Conservation (phyloP, 2,888 invertebrate species). For the Odontocerum albicorne region DNA sequence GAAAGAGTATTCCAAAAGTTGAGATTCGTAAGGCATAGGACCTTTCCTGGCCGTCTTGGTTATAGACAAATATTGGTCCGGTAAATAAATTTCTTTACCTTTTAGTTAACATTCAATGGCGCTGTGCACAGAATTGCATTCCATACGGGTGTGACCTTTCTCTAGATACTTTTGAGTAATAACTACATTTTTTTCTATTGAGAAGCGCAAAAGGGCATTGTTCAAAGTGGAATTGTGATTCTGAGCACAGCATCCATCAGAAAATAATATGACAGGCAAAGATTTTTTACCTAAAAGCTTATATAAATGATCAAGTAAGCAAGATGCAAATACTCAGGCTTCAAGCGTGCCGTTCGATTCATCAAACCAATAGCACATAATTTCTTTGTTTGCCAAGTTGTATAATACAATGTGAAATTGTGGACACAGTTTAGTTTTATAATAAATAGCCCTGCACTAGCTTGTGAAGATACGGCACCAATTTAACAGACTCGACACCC, state of each 20-base stretch:
- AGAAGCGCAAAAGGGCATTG: background rate
- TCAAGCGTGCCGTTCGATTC: background rate
- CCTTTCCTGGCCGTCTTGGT: background rate
- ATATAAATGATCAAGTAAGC: background rate
- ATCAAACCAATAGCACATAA: slow-evolving; percentile 5
- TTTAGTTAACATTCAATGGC: slow-evolving; percentile 1
- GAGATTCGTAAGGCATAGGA: background rate
- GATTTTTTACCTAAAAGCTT: background rate
- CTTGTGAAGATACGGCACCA: background rate
- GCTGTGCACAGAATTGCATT: slow-evolving; percentile 4
- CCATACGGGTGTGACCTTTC: slow-evolving; percentile 2
- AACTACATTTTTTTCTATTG: background rate
- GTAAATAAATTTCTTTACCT: slow-evolving; percentile 1
- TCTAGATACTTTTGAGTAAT: slow-evolving; percentile 1
- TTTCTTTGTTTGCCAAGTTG: background rate
- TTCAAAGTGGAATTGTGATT: background rate
- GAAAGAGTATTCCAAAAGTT: slow-evolving; percentile 1
- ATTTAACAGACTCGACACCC: slow-evolving; percentile 1
- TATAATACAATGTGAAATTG: slow-evolving; percentile 3
- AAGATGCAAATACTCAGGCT: slow-evolving; percentile 2
- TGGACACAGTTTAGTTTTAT: slow-evolving; percentile 4
- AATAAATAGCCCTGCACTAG: slow-evolving; percentile 3
- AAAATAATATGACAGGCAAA: background rate
- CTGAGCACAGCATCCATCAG: slow-evolving; percentile 5
- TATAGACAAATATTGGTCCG: background rate